These are phyloP conservation scores for Macaria notata DNA, from an alignment of 2,888 invertebrate genomes.

Conservation along the genomic window DNA sequence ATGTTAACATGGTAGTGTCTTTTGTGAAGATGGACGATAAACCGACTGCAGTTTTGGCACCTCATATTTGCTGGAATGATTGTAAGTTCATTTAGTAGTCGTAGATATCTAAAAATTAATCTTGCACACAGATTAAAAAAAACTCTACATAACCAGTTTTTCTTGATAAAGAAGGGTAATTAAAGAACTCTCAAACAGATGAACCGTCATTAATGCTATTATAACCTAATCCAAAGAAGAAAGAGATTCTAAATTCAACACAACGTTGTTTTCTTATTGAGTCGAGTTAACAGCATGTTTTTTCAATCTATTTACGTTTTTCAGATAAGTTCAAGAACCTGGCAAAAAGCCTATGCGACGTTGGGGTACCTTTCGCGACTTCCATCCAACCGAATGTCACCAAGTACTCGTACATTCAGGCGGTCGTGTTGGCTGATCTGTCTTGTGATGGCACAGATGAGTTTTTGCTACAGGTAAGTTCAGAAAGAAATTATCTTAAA, in stretches of 20 bases:
- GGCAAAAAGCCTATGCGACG: conserved; percentile 40
- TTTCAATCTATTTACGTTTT: conserved; percentile 21
- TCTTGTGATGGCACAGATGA: conserved; percentile 50
- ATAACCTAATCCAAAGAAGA: too few relatives aligned
- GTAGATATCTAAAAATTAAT: too few relatives aligned
- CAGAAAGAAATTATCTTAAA: too few relatives aligned
- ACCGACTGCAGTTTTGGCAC: conserved; percentile 53
- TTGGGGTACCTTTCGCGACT: conserved; percentile 41
- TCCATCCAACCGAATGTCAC: conserved; percentile 57
- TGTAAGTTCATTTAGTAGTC: conserved; percentile 46
- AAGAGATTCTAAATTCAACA: too few relatives aligned
- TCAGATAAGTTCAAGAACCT: conserved; percentile 51
- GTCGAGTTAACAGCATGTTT: too few relatives aligned
- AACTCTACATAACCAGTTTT: too few relatives aligned
- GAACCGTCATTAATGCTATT: too few relatives aligned
- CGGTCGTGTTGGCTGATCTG: conserved; percentile 62
- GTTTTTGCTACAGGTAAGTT: conserved; percentile 56
- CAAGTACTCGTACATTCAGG: conserved; percentile 55
- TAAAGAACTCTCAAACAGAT: too few relatives aligned
- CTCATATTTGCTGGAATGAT: conserved; percentile 57
- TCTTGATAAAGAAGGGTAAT: too few relatives aligned
- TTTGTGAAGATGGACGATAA: conserved; percentile 51
- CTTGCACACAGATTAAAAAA: too few relatives aligned
- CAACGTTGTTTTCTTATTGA: too few relatives aligned
- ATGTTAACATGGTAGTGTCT: conserved; percentile 44